Percentiles rank a stretch among this genome's conserved stretches.
Conservation (phyloP, 1,140 invertebrate species). For the Drosophila trapezifrons region DNA sequence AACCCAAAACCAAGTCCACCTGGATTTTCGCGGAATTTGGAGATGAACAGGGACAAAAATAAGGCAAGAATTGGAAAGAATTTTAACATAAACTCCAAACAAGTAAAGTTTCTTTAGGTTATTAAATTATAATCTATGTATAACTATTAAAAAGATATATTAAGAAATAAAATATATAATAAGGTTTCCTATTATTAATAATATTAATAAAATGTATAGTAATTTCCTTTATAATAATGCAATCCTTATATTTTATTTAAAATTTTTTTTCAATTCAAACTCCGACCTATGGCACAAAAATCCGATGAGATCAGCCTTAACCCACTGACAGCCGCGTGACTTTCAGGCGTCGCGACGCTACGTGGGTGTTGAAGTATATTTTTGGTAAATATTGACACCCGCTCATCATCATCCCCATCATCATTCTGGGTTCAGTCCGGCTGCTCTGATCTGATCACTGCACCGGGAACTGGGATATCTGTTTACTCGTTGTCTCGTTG, state of each 20-base stretch:
- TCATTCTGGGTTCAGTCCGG: slow-evolving; percentile 10
- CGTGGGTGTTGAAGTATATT: slow-evolving; percentile 23
- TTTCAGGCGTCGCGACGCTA: slow-evolving; percentile 13
- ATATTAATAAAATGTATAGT: neutral
- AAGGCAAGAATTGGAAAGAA: neutral
- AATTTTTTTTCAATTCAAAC: neutral
- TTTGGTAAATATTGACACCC: slow-evolving; percentile 43
- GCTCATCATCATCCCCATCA: slow-evolving; percentile 10
- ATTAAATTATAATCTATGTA: neutral
- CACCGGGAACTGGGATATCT: neutral
- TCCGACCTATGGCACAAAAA: slow-evolving; percentile 25
- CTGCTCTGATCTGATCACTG: slow-evolving; percentile 11
- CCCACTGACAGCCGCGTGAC: slow-evolving; percentile 39
- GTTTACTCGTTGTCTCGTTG: slow-evolving; percentile 28
- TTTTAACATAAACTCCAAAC: neutral
- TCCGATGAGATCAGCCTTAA: slow-evolving; percentile 25
- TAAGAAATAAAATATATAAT: neutral
- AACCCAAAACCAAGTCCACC: neutral
- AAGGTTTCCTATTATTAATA: neutral
- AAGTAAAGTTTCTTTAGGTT: neutral
- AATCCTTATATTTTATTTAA: neutral
- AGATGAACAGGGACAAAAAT: neutral
- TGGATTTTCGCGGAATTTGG: neutral
- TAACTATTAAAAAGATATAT: no score
- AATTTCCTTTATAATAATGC: no score